These are phyloP conservation scores for Ptycholaimellus sp. DNA, from an alignment of 2,888 invertebrate genomes.

Conservation along the genomic window DNA sequence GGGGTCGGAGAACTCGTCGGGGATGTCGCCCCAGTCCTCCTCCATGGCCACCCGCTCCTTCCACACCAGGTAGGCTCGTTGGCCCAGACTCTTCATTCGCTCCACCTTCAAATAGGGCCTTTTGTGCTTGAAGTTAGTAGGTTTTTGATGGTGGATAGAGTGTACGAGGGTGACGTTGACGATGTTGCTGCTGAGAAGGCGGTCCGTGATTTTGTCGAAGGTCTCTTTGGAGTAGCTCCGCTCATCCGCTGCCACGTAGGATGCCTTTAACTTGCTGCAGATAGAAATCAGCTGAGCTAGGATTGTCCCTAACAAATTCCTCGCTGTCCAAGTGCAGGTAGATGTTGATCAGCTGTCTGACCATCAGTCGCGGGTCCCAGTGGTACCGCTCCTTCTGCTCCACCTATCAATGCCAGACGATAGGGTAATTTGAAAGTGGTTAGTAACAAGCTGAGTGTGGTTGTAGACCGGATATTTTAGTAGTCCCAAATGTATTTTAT, in stretches of 20 bases:
- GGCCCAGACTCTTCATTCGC: constrained; percentile 1
- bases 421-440: too few relatives aligned
- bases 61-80: constrained; percentile 9
- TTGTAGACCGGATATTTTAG: too few relatives aligned
- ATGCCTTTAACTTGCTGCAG: too few relatives aligned
- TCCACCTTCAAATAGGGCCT: too few relatives aligned
- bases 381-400: constrained; percentile 73
- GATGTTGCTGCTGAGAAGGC: constrained; percentile 44
- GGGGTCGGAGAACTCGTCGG: constrained; percentile 76
- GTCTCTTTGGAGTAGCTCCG: too few relatives aligned
- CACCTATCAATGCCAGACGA: too few relatives aligned
- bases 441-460: too few relatives aligned
- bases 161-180: not conserved
- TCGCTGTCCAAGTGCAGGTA: constrained; percentile 73
- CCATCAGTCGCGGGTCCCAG: constrained; percentile 76
- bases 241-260: too few relatives aligned
- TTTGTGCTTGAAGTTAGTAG: not conserved
- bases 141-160: not conserved
- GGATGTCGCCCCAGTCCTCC: constrained; percentile 56
- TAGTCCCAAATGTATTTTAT: too few relatives aligned
- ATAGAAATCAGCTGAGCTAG: too few relatives aligned
- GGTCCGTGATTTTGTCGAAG: constrained; percentile 60
- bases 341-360: constrained; percentile 77
- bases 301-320: too few relatives aligned
- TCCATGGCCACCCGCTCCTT: constrained; percentile 38